A percentile compares a stretch with the other conserved stretches of the same genome.
phyloP scores from a whole-genome alignment of 2,797 vertebrate genomes.

The Australoheros facetus region DNA sequence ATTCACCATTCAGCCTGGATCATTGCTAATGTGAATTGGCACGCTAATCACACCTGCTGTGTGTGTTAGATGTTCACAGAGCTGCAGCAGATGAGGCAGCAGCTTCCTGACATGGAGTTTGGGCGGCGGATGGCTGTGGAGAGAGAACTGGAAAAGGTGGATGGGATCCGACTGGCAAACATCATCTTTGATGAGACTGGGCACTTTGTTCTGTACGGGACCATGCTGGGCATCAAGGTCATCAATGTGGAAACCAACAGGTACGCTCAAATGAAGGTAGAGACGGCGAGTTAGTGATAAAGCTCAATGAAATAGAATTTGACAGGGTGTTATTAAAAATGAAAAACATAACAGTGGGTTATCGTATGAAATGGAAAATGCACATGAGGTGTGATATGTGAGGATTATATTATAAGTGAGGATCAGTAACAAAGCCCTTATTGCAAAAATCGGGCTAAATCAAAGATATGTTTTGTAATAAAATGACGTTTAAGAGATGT shows the following conservation, averaged over 20 bases:
- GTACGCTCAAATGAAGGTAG: constrained; percentile 53
- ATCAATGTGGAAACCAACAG: constrained; percentile 99
- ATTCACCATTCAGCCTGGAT: background rate
- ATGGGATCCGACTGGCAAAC: constrained; percentile 92
- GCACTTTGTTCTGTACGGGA: constrained; percentile 97
- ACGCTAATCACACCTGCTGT: background rate
- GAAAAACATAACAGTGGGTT: too few species aligned
- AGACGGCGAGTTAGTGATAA: background rate
- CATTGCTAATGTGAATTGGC: background rate
- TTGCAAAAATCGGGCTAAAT: background rate
- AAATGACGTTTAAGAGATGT: background rate
- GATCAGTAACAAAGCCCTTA: too few species aligned
- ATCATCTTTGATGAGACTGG: constrained; percentile 99
- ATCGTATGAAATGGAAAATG: too few species aligned
- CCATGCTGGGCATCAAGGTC: constrained; percentile 98
- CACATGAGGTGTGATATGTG: too few species aligned
- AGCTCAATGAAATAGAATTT: too few species aligned
- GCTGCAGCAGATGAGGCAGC: constrained; percentile 97
- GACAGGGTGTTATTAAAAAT: too few species aligned
- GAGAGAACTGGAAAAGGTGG: constrained; percentile 95
- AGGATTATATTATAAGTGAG: too few species aligned
- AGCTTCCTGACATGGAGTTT: constrained; percentile 99
- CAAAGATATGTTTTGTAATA: background rate
- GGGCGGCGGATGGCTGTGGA: constrained; percentile 97
- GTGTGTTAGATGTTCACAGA: constrained; percentile 95